Evolutionary conservation across 2,888 invertebrate species (phyloP).

Genomic region (Eremobia ochroleuca): DNA sequence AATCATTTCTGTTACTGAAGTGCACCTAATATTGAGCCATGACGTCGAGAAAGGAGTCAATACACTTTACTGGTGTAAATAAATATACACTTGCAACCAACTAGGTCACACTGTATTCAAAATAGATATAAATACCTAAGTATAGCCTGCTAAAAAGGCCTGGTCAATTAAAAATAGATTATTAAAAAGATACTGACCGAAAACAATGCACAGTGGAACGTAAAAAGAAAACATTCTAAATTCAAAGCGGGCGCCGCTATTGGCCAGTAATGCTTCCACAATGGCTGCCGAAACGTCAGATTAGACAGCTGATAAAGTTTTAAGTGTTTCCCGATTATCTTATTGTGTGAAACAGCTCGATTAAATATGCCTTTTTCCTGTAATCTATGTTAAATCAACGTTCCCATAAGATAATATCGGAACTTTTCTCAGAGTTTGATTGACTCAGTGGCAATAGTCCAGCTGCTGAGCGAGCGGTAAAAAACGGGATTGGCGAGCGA

Average conservation of each 20-base stretch:
- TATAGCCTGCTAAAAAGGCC: neutral
- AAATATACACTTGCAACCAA: conserved; percentile 11
- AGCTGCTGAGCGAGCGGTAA: neutral
- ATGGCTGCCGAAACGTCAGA: conserved; percentile 86
- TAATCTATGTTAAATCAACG: conserved; percentile 32
- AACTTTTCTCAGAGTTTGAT: conserved; percentile 10
- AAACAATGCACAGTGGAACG: conserved; percentile 78
- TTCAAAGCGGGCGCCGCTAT: conserved; percentile 82
- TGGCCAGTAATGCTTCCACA: conserved; percentile 78
- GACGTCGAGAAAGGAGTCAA: neutral
- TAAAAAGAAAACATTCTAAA: conserved; percentile 83
- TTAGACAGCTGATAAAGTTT: conserved; percentile 83
- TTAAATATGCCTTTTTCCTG: conserved; percentile 37
- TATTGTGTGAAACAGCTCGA: conserved; percentile 63
- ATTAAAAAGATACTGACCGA: conserved; percentile 67
- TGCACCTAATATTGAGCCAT: neutral
- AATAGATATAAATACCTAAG: neutral
- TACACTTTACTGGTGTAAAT: neutral
- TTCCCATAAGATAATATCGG: conserved; percentile 20
- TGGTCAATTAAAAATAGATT: conserved; percentile 53
- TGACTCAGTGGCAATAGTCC: neutral
- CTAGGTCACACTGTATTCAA: neutral
- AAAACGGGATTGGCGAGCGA: neutral
- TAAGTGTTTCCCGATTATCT: conserved; percentile 62
- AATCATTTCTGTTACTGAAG: neutral